Conservation (phyloP, 1,140 invertebrate genomes). For the Drosophila watanabei region DNA sequence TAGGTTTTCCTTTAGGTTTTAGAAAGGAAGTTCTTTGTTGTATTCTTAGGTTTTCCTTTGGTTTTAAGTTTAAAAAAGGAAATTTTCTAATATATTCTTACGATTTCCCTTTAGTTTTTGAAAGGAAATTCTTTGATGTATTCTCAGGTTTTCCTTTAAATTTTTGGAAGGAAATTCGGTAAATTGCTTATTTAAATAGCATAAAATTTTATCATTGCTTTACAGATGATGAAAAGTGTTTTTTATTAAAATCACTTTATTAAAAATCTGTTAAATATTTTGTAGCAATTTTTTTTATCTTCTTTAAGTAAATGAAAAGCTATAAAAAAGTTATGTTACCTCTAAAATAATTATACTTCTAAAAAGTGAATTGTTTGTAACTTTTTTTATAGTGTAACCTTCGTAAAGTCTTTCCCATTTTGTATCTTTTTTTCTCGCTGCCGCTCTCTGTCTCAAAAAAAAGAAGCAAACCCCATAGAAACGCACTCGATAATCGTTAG, state of each 20-base stretch:
- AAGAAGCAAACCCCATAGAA: conserved; percentile 1
- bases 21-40: no score
- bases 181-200: no score
- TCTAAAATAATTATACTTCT: neutral
- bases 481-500: conserved; percentile 51
- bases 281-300: neutral
- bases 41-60: no score
- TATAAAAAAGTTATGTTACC: neutral
- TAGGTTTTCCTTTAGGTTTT: no score
- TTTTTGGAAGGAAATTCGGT: neutral
- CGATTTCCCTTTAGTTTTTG: no score
- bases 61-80: no score
- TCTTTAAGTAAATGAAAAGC: neutral
- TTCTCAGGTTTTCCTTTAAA: no score
- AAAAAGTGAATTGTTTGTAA: neutral
- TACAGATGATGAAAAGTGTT: neutral
- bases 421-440: conserved; percentile 17
- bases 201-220: no score
- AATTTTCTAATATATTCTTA: no score
- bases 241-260: neutral
- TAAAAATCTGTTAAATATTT: neutral
- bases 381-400: neutral
- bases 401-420: neutral
- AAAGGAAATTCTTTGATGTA: no score
- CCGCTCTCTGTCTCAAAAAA: conserved; percentile 3